Base-by-base conservation (phyloP, 2,113 vertebrate genomes). In the Indri indri region DNA sequence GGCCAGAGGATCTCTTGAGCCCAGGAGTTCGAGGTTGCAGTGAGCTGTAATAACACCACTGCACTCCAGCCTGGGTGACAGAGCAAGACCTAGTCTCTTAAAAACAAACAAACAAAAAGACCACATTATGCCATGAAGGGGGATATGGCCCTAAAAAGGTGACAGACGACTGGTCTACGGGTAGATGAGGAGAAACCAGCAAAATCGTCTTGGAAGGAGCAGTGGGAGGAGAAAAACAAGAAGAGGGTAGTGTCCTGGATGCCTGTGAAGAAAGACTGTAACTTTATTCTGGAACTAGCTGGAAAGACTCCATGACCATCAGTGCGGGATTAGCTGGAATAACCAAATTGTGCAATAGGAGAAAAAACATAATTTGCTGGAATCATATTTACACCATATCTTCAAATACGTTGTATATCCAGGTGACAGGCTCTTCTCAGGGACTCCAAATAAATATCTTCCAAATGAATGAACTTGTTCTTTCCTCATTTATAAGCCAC, bases 231-330 rank as follows among this genome's bases (percentile, higher is more conserved):
- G 54, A 34, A 50, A 80, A 83, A 70, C 0, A 12, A 76, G 70
- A 77, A 40, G 32, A 27, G 9, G 27, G 22, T 11, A 50, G 37
- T 5, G 20, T 30, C 74, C n/a, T 30, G 45, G 65, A 76, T 17
- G n/a, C n/a, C 23, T 0, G 0, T 23, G 59, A 59, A 59, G 65
- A 57, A 34, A 32, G 47, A 37, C 4, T 5, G 16, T 14, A 17
- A 54, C n/a, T 63, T 87, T 40, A 63, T 47, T 52, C 30, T 52
- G 18, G 45, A 88, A 83, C 9, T n/a, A 32, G 34, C 37, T 47
- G 12, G 54, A 61, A 71, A 93, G 74, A 61, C 25, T 74, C 30
- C n/a, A 45, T 3, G 61, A 25, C 34, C 63, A 57, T 23, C 34
- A 45, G 17, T 9, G 50, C 6, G 14, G 32, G 32, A 70, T 61